Evolutionary conservation across 2,888 invertebrate species (phyloP).

Genomic region (Buathra laborator): DNA sequence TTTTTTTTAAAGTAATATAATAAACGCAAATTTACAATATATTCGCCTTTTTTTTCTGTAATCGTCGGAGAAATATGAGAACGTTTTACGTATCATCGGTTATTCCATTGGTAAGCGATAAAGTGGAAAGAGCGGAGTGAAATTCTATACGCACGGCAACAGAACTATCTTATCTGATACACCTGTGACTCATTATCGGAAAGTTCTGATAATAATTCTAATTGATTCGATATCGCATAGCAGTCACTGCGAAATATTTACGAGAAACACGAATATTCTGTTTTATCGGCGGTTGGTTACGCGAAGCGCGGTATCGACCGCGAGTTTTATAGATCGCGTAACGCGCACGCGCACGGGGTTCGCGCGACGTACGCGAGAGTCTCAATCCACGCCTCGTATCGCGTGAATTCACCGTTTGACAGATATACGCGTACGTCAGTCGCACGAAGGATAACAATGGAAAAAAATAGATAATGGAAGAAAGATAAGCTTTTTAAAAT

Average conservation of each 20-base stretch:
- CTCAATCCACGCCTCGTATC: slow-evolving; percentile 27
- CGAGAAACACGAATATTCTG: neutral
- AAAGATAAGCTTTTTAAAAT: neutral
- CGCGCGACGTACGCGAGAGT: slow-evolving; percentile 31
- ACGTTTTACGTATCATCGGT: neutral
- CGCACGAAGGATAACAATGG: slow-evolving; percentile 27
- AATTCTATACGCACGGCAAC: slow-evolving; percentile 2
- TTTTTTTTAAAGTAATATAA: slow-evolving; percentile 39
- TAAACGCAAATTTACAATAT: slow-evolving; percentile 52
- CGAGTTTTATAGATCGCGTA: slow-evolving; percentile 56
- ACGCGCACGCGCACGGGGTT: neutral
- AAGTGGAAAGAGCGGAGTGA: neutral
- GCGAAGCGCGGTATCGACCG: slow-evolving; percentile 51
- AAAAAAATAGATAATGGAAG: slow-evolving; percentile 9
- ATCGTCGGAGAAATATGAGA: slow-evolving; percentile 27
- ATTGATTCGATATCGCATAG: slow-evolving; percentile 28
- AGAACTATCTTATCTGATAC: slow-evolving; percentile 49
- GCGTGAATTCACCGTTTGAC: slow-evolving; percentile 36
- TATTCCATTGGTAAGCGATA: neutral
- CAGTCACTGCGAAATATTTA: neutral
- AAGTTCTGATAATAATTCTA: slow-evolving; percentile 21
- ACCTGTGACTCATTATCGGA: slow-evolving; percentile 47
- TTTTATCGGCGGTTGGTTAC: slow-evolving; percentile 59
- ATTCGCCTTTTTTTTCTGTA: slow-evolving; percentile 27
- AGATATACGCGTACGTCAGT: slow-evolving; percentile 17